Evolutionary conservation across 2,797 vertebrate genomes (phyloP), one percentile per base, ranked within the genome.

Genomic region (Ibycter americanus): DNA sequence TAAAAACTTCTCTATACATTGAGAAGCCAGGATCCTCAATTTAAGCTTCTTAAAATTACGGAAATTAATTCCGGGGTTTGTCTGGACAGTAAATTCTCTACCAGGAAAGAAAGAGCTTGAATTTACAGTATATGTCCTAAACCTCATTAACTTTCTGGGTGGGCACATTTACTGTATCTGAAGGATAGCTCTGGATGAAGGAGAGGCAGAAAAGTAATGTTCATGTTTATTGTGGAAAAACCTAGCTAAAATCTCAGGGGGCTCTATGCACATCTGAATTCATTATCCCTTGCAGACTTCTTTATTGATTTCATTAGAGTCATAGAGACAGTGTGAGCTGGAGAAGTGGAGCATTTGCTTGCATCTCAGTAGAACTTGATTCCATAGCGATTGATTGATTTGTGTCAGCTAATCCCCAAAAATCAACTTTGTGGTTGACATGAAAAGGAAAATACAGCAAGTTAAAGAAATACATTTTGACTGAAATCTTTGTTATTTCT

Each of bases 271-370:
- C 34, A 70, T 90, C 72, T 49, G 72, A 72, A 91, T 87, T 90
- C 42, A 74, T 83, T 68, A 85, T 49, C 67, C 29, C 6, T 91
- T 82, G 26, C 25, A 81, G 54, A 82, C 12, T 47, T 73, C 19
- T 79, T 72, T 91, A 72, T 58, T 40, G 38, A 82, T 90, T 88
- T 95, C 81, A 27, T 86, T 90, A 59, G 12, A 85, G 36, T 77
- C 63, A 66, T 18, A 84, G 58, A 79, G 40, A 46, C 22, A 73
- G 25, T 1, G 1, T 34, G 44, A 88, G 47, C 77, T 84, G 61
- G 25, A 84, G 31, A 73, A 72, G 22, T 14, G 19, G 22, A 82
- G 8, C 42, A 47, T 79, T 86, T 91, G 25, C 59, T 34, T 85
- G 7, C 23, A 31, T 62, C 59, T 87, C 44, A n/a, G 20, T 55